Evolutionary conservation across 1,140 invertebrate species (phyloP).

Genomic region (Protaetia brevitarsis): DNA sequence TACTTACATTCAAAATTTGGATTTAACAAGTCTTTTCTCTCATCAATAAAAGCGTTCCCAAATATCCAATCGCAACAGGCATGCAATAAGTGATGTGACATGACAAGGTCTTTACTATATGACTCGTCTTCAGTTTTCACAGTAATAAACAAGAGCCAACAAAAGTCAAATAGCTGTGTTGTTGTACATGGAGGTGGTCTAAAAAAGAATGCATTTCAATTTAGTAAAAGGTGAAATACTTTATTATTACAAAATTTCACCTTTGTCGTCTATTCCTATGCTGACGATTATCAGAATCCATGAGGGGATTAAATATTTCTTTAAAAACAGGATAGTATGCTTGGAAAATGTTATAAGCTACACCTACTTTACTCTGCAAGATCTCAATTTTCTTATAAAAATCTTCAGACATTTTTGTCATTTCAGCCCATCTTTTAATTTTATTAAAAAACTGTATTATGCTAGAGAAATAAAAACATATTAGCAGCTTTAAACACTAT

Average conservation of each 20-base stretch:
- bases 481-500: background rate
- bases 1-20: conserved; percentile 72
- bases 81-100: conserved; percentile 88
- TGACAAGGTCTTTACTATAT: conserved; percentile 89
- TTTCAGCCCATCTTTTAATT: conserved; percentile 94
- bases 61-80: conserved; percentile 90
- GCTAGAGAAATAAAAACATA: conserved; percentile 53
- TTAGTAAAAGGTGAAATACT: background rate
- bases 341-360: conserved; percentile 91
- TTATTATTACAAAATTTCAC: conserved; percentile 42
- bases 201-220: conserved; percentile 31
- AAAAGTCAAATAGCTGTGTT: conserved; percentile 85
- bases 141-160: conserved; percentile 89
- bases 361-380: conserved; percentile 89
- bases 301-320: conserved; percentile 73
- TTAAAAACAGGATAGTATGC: conserved; percentile 89
- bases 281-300: conserved; percentile 51
- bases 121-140: conserved; percentile 83
- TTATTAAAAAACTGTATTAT: conserved; percentile 94
- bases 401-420: conserved; percentile 83
- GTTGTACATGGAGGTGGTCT: conserved; percentile 70
- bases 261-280: conserved; percentile 69
- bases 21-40: conserved; percentile 83
- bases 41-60: conserved; percentile 77
- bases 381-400: conserved; percentile 82